A percentile compares a stretch with the other conserved stretches of the same genome.
Conservation (phyloP, 2,797 vertebrate species). For the Falco columbarius region DNA sequence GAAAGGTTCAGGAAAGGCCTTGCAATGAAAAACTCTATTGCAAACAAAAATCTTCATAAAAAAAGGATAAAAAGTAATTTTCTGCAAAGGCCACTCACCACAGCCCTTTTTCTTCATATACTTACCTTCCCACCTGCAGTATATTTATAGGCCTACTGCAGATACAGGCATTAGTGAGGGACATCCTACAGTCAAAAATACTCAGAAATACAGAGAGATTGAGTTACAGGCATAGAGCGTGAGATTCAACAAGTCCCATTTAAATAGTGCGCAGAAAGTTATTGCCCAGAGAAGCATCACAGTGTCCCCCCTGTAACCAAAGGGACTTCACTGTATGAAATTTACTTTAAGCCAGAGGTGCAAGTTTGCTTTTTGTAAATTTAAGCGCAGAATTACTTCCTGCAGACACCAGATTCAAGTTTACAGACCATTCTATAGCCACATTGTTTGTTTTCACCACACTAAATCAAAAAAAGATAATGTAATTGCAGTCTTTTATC, state of each 20-base stretch:
- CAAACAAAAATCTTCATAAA: slow-evolving; percentile 63
- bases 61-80: slow-evolving; percentile 75
- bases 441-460: not conserved
- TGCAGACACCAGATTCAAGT: slow-evolving; percentile 55
- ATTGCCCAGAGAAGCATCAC: slow-evolving; percentile 48
- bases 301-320: slow-evolving; percentile 5
- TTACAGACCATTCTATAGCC: not conserved
- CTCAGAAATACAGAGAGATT: slow-evolving; percentile 85
- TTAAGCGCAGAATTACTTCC: slow-evolving; percentile 68
- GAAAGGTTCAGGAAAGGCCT: slow-evolving; percentile 78
- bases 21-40: slow-evolving; percentile 88
- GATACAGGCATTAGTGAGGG: slow-evolving; percentile 91
- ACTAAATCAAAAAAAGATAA: not conserved
- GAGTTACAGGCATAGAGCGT: slow-evolving; percentile 72
- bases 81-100: slow-evolving; percentile 91
- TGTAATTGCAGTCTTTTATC: not conserved
- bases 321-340: not conserved
- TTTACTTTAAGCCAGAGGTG: slow-evolving; percentile 41
- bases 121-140: slow-evolving; percentile 93
- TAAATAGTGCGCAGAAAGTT: slow-evolving; percentile 57
- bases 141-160: slow-evolving; percentile 95
- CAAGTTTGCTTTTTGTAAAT: slow-evolving; percentile 37
- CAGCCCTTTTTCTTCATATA: slow-evolving; percentile 89
- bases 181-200: slow-evolving; percentile 94
- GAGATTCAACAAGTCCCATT: slow-evolving; percentile 78